Conservation (phyloP, 2,888 invertebrate genomes). For the Tenthredo distinguenda region DNA sequence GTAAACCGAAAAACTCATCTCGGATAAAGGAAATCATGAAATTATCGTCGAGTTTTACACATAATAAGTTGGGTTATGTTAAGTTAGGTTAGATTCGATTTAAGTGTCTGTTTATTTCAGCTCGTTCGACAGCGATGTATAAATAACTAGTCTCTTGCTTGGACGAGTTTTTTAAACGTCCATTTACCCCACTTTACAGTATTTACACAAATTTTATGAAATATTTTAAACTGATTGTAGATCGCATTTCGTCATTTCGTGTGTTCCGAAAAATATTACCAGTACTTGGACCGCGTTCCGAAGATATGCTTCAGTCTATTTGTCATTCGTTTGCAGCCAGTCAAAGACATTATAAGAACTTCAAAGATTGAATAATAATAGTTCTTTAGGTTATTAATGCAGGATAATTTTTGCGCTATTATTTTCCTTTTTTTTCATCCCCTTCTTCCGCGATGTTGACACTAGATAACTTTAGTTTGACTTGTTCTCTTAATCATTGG, state of each 20-base stretch:
- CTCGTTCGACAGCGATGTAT: not conserved
- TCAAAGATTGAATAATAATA: too few relatives aligned
- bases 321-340: too few relatives aligned
- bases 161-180: not conserved
- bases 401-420: too few relatives aligned
- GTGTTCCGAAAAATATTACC: too few relatives aligned
- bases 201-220: not conserved
- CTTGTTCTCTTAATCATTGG: not conserved
- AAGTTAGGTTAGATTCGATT: not conserved
- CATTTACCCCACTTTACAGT: not conserved
- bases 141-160: not conserved
- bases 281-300: not conserved
- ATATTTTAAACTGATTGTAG: not conserved
- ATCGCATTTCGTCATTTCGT: not conserved
- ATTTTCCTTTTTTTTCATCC: too few relatives aligned
- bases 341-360: too few relatives aligned
- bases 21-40: not conserved
- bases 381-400: too few relatives aligned
- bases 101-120: not conserved
- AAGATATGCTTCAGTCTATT: too few relatives aligned
- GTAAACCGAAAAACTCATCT: constrained; percentile 72
- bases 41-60: not conserved
- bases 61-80: constrained; percentile 27
- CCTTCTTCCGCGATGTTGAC: too few relatives aligned
- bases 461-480: not conserved